Evolutionary conservation across 2,888 invertebrate species (phyloP).

Genomic region (Eudasyphora cyanicolor): DNA sequence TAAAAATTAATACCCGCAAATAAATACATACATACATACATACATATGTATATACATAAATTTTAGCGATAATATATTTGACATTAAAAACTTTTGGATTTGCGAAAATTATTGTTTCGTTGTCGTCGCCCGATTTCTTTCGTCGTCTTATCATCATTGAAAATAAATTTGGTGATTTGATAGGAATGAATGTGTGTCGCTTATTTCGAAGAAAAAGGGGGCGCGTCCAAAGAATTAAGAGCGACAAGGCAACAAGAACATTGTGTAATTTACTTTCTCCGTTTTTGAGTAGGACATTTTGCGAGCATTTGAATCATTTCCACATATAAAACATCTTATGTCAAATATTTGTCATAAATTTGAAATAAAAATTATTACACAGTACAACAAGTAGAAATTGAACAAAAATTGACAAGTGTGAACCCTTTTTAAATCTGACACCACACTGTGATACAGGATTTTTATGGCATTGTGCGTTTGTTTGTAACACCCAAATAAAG

Average conservation of each 20-base stretch:
- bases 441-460: no score
- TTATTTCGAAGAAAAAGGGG: background rate
- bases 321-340: background rate
- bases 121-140: background rate
- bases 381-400: no score
- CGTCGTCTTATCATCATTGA: background rate
- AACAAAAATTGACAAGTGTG: no score
- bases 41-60: slow-evolving; percentile 11
- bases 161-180: background rate
- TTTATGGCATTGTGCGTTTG: no score
- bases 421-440: no score
- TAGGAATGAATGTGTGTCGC: background rate
- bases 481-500: no score
- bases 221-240: background rate
- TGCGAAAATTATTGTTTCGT: slow-evolving; percentile 2
- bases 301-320: background rate
- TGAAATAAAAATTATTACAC: background rate
- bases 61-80: slow-evolving; percentile 41
- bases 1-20: background rate
- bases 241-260: no score
- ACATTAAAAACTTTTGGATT: slow-evolving; percentile 13
- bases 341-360: background rate
- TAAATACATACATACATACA: background rate
- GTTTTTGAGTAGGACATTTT: background rate
- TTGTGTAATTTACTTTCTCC: no score